These are phyloP conservation scores for Ametastegia equiseti DNA, from an alignment of 2,888 invertebrate species.

Conservation along the genomic window DNA sequence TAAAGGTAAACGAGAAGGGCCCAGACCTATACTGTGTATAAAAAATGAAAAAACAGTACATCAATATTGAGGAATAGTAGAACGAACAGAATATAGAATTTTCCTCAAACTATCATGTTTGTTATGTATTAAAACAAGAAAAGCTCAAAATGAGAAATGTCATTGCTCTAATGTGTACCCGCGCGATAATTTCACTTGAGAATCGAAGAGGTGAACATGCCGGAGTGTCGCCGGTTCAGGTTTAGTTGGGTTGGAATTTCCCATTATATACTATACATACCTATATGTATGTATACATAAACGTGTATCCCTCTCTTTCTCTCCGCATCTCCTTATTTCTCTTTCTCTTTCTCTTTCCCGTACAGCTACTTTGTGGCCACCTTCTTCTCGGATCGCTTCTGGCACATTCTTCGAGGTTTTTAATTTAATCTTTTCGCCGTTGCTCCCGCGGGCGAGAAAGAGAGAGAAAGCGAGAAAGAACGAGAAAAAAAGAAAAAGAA, in stretches of 20 bases:
- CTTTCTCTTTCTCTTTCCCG: conserved; percentile 8
- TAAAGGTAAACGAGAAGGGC: no score
- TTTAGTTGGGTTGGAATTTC: neutral
- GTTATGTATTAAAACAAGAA: no score
- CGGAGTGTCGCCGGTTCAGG: neutral
- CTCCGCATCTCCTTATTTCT: neutral
- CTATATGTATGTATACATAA: neutral
- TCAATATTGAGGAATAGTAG: no score
- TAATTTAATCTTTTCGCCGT: conserved; percentile 52
- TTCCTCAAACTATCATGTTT: no score
- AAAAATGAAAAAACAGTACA: no score
- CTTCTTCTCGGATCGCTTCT: conserved; percentile 14
- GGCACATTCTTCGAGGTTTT: conserved; percentile 33
- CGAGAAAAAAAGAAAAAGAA: neutral
- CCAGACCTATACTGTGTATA: no score
- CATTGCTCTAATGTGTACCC: no score
- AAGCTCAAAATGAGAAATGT: no score
- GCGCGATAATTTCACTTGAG: no score
- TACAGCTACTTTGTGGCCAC: neutral
- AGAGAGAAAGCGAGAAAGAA: conserved; percentile 28
- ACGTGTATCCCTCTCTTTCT: neutral
- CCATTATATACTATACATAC: neutral
- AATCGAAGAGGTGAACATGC: neutral
- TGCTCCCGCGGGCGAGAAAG: conserved; percentile 52
- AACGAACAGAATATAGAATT: no score